Evolutionary conservation across 2,888 invertebrate genomes (phyloP), one percentile per base, ranked within the genome.

Genomic region (Aporophyla lueneburgensis): DNA sequence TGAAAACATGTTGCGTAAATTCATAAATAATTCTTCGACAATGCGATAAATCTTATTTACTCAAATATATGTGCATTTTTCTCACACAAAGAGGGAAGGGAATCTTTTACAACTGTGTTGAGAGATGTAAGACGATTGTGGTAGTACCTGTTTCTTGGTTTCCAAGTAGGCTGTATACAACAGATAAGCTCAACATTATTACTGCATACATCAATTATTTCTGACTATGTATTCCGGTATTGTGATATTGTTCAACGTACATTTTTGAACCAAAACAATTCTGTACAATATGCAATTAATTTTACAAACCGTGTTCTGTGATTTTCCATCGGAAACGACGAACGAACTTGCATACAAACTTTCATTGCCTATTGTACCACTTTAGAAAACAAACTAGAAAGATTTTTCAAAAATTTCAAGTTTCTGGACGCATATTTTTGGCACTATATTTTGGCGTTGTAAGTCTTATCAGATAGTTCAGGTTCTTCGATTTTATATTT

Each of bases 61-160:
- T 43, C 71, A 80, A 80, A 80, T 79, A 21, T 80, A 80, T 80
- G 79, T 75, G 75, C 68, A 75, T 79, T 79, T 74, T 74, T 61
- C 40, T 73, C 24, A 59, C 27, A 58, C 14, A 21, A 10, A 21
- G 46, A 21, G 27, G n/a, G 58, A 10, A 65, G 12, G 7, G 14
- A 69, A 69, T 74, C 21, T 27, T 58, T 51, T 5, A 53, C 33
- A 63, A 7, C 14, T 62, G 24, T 68, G 51, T 73, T 56, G 74
- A 67, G 78, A 56, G 14, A 16, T 71, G 14, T 63, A 24, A 51
- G 4, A 19, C 53, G 51, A 51, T 63, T 63, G 33, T 58, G 4
- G 14, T 5, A 19, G 27, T 66, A 21, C 9, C 5, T 67, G 1
- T 59, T 51, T 9, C 19, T 7, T 53, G 24, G 19, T 46, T 75